A percentile compares a stretch with the other conserved stretches of the same genome.
These are phyloP conservation scores for Hydrozoanthus tunicans DNA, from an alignment of 64 coral and sea anemone species.

Conservation along the genomic window DNA sequence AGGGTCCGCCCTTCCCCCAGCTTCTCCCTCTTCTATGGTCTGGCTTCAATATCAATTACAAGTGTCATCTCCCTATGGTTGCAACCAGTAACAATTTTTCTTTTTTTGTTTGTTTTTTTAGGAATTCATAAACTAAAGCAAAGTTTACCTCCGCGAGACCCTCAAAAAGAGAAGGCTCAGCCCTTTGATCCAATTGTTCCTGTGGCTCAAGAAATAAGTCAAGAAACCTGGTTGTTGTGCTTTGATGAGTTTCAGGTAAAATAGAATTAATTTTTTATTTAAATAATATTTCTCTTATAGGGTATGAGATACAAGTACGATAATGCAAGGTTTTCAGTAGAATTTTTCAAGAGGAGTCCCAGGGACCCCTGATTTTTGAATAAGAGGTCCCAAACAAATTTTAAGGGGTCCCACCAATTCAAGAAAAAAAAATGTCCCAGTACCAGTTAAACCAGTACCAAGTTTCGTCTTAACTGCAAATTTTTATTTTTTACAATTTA, in stretches of 20 bases:
- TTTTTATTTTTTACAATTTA: no score
- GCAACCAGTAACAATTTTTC: background rate
- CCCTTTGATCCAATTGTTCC: slow-evolving; percentile 95
- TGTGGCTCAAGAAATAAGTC: slow-evolving; percentile 88
- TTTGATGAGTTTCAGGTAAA: slow-evolving; percentile 99
- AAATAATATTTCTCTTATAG: background rate
- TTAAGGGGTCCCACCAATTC: no score
- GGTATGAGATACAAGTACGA: background rate
- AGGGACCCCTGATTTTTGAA: no score
- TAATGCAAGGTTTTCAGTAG: no score
- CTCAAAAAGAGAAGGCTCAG: slow-evolving; percentile 70
- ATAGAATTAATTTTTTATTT: background rate
- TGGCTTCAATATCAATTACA: background rate
- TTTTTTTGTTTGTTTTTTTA: slow-evolving; percentile 24
- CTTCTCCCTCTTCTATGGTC: no score
- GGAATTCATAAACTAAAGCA: slow-evolving; percentile 93
- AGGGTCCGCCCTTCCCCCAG: no score
- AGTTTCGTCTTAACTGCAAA: no score
- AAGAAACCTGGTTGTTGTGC: slow-evolving; percentile 85
- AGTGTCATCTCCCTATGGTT: background rate
- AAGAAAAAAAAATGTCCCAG: no score
- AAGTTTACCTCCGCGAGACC: slow-evolving; percentile 84
- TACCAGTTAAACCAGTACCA: no score
- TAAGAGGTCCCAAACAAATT: no score
- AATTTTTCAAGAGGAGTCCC: no score